Percentiles rank a stretch among this genome's conserved stretches.
phyloP scores from a whole-genome alignment of 37 sponge, comb jelly and placozoan genomes.

The Ianthella basta region DNA sequence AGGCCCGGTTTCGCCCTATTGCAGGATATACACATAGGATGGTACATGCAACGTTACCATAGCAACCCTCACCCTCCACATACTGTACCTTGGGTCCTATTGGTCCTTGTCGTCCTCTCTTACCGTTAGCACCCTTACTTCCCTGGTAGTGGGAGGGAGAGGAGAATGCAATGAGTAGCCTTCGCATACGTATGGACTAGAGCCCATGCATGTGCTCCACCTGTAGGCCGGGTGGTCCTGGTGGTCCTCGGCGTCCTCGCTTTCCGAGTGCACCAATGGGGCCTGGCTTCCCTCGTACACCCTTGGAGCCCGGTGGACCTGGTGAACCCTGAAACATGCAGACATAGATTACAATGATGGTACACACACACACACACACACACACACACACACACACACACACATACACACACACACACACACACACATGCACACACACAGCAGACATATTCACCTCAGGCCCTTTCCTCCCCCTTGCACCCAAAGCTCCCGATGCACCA shows the following conservation, averaged over 20 bases:
- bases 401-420: slow-evolving; percentile 23
- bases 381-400: slow-evolving; percentile 29
- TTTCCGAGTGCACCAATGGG: not conserved
- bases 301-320: no score
- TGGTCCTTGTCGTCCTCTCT: slow-evolving; percentile 28
- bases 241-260: slow-evolving; percentile 6
- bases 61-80: not conserved
- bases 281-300: no score
- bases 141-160: not conserved
- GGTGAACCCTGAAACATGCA: no score
- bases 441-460: not conserved
- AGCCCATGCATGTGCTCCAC: not conserved
- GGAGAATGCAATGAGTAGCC: no score
- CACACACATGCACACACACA: slow-evolving; percentile 15
- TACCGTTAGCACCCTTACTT: not conserved
- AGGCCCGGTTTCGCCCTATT: not conserved
- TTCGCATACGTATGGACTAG: no score
- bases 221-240: slow-evolving; percentile 18
- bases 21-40: not conserved
- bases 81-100: not conserved
- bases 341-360: no score
- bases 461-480: not conserved
- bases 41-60: not conserved
- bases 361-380: slow-evolving; percentile 22
- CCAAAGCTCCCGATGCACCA: not conserved